Evolutionary conservation across 2,888 invertebrate species (phyloP).

Genomic region (Operophtera brumata): DNA sequence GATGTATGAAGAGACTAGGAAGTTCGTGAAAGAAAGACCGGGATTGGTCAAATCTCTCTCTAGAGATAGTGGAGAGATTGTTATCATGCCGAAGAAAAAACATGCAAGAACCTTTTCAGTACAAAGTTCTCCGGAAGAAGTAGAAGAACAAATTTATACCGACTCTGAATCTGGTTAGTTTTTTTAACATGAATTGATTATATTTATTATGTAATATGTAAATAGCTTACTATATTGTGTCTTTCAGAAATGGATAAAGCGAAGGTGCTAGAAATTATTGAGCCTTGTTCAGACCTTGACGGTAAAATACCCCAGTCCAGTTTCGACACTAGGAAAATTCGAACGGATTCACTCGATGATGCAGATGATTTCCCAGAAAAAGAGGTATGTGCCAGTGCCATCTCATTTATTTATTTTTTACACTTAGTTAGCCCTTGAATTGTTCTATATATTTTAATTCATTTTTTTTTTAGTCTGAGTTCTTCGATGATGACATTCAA

Average conservation of each 20-base stretch:
- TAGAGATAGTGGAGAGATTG: slow-evolving; percentile 71
- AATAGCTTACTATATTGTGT: not conserved
- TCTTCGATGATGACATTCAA: slow-evolving; percentile 56
- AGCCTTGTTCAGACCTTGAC: slow-evolving; percentile 70
- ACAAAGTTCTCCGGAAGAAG: slow-evolving; percentile 78
- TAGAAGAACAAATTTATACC: slow-evolving; percentile 78
- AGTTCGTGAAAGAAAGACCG: slow-evolving; percentile 61
- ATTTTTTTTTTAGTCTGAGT: slow-evolving; percentile 56
- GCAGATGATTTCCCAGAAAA: slow-evolving; percentile 78
- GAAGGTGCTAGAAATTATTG: slow-evolving; percentile 77
- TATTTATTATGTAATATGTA: not conserved
- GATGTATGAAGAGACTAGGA: slow-evolving; percentile 57
- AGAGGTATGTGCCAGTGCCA: slow-evolving; percentile 52
- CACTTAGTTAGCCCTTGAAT: not conserved
- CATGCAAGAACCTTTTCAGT: slow-evolving; percentile 74
- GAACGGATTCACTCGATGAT: slow-evolving; percentile 76
- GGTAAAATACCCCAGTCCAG: slow-evolving; percentile 61
- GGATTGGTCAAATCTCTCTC: slow-evolving; percentile 73
- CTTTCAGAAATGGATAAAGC: slow-evolving; percentile 77
- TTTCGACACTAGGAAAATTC: slow-evolving; percentile 71
- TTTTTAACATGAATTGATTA: not conserved
- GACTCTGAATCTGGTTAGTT: slow-evolving; percentile 76
- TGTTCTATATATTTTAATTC: not conserved
- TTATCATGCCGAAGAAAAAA: slow-evolving; percentile 75
- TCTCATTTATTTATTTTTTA: not conserved